These are phyloP conservation scores for Montipora capitata DNA, from an alignment of 92 coral and sea anemone species.

Conservation along the genomic window DNA sequence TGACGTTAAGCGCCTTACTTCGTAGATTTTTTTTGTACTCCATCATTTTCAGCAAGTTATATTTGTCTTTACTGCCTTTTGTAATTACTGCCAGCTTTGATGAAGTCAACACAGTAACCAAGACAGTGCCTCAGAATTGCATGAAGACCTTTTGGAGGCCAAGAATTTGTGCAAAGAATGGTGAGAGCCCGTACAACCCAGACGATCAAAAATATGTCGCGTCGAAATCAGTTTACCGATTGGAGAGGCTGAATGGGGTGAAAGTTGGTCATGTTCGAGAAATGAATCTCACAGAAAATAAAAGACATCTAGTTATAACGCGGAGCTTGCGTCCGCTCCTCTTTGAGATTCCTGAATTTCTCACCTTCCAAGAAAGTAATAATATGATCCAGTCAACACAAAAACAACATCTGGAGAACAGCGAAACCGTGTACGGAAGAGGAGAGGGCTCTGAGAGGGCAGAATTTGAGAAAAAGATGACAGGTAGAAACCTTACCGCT, in stretches of 20 bases:
- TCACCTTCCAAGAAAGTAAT: slow-evolving; percentile 50
- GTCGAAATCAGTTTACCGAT: not conserved
- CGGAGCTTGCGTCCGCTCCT: slow-evolving; percentile 50
- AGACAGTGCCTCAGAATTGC: not conserved
- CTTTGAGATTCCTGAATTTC: slow-evolving; percentile 61
- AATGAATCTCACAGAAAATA: slow-evolving; percentile 25
- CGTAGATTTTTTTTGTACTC: not conserved
- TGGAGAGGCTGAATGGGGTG: slow-evolving; percentile 42
- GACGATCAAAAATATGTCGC: not conserved
- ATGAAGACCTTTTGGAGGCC: slow-evolving; percentile 16
- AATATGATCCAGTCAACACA: slow-evolving; percentile 36
- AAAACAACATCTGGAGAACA: slow-evolving; percentile 23
- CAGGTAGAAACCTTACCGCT: not conserved
- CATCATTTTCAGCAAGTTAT: not conserved
- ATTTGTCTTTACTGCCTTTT: not conserved
- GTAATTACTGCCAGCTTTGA: not conserved
- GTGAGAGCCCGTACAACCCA: too few species aligned
- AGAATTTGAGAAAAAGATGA: slow-evolving; percentile 18
- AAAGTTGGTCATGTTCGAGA: slow-evolving; percentile 59
- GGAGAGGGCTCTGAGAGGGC: slow-evolving; percentile 19
- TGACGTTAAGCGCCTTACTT: not conserved
- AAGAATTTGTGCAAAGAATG: slow-evolving; percentile 25
- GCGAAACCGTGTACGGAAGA: slow-evolving; percentile 47
- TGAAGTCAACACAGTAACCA: not conserved
- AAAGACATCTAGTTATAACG: slow-evolving; percentile 36